Evolutionary conservation across 2,797 vertebrate genomes (phyloP), one percentile per base, ranked within the genome.

Genomic region (Tadarida brasiliensis): DNA sequence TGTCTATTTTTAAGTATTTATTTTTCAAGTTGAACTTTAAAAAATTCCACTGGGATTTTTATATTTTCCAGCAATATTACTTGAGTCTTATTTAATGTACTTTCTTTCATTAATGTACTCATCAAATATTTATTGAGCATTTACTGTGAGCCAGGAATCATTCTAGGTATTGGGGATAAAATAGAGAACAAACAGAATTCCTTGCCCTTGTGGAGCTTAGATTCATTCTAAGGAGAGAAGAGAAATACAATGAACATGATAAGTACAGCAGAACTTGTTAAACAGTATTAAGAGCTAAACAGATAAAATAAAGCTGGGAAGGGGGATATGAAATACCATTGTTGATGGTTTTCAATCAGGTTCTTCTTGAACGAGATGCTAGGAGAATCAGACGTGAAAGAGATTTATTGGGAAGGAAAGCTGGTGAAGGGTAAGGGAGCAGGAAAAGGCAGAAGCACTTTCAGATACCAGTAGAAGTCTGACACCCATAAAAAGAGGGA

Each of bases 1-100:
- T 91, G 24, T 0, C 73, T 65, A 81, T 76, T 81, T 94, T 89
- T 92, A 89, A 84, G 4, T 65, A 89, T 70, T 70, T 91, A 70
- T 61, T 83, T 91, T 95, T 85, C 24, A 85, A 11, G 10, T 17
- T 77, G 39, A 92, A 61, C 47, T 94, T 94, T 47, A 7, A 20
- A 94, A 57, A 82, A 61, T 82, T 91, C 4, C 54, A 24, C 11
- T 77, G 56, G 30, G 39, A 73, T 94, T 87, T 90, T 86, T 28
- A 44, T 61, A 33, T 77, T 94, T 93, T 65, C 73, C n/a, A 87
- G 49, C 19, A 93, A 80, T 2, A 6, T 44, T 85, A 87, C 56
- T 84, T 16, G 56, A 87, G 19, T 83, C 20, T 84, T 67, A 65
- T 61, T 89, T 80, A 71, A 26, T 51, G 51, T 12, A 4, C 51